Base-by-base conservation (phyloP, 2,113 vertebrate genomes). In the Corythoichthys haematopterus region DNA sequence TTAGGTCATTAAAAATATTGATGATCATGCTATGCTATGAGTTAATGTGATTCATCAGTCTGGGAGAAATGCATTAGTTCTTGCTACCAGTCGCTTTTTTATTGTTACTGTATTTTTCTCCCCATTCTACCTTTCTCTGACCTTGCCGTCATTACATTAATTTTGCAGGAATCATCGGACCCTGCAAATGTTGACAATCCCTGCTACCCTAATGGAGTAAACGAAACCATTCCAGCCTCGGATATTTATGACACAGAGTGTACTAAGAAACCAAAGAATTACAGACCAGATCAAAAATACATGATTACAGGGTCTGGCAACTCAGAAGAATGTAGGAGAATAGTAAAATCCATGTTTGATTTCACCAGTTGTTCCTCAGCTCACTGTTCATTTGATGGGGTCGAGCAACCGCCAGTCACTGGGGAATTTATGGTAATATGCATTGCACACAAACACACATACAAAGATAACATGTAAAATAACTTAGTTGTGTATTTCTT, bases 351-450 rank as follows among this genome's bases (percentile, higher is more conserved):
- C 8, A 73, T 95, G 48, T 98, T 99, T 79, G 88, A 95, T 85
- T 91, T 93, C 76, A 77, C 66, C 4, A 84, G 82, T 20, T 97
- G 95, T 72, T 80, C 52, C 4, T 82, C 83, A 35, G 66, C 57
- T 40, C 80, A 89, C 43, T 96, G 95, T 69, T 94, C 93, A 2
- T 95, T 95, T 70, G 70, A 93, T 48, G 92, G 91, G 11, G 82
- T 93, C 10, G 86, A 91, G 79, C 95, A 95, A 82, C 94, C 95
- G 36, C 90, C 91, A 6, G 85, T 93, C 55, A 89, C 82, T 63
- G 95, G 96, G 52, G 75, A 87, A 0, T 98, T 95, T 71, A 91
- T 94, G 94, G 97, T 98, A 93, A 92, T 6, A 40, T 16, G 2
- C 2, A 28, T n/a, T 28, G 0, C 16, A 28, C 3, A 40, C 11